Conservation (phyloP, 2,888 invertebrate genomes). For the Yponomeuta sedellus region DNA sequence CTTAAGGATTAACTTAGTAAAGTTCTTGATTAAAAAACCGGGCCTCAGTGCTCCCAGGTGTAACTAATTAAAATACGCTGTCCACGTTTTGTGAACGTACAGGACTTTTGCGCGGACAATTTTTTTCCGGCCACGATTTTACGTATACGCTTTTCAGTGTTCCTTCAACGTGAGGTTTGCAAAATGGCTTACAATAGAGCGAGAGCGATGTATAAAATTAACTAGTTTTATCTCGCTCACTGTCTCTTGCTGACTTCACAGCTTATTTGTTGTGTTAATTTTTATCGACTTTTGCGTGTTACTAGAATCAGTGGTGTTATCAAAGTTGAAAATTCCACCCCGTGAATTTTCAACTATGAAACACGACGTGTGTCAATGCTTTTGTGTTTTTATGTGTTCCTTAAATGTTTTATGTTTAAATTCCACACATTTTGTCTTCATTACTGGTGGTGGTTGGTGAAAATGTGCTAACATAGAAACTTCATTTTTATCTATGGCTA, state of each 20-base stretch:
- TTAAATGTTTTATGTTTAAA: slow-evolving; percentile 23
- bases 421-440: slow-evolving; percentile 31
- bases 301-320: background rate
- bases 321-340: background rate
- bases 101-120: background rate
- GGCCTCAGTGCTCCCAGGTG: no score
- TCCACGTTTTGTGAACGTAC: no score
- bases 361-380: background rate
- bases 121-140: slow-evolving; percentile 3
- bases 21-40: no score
- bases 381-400: slow-evolving; percentile 23
- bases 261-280: background rate
- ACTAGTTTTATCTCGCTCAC: background rate
- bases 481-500: slow-evolving; percentile 71
- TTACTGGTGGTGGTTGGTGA: slow-evolving; percentile 74
- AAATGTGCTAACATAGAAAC: slow-evolving; percentile 72
- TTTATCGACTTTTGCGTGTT: background rate
- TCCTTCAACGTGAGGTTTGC: background rate
- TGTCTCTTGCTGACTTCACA: background rate
- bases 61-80: no score
- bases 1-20: no score
- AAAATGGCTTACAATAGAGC: background rate
- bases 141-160: background rate
- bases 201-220: background rate
- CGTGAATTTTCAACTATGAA: background rate